Conservation (phyloP, 2,888 invertebrate species). For the Augochlorella aurata region DNA sequence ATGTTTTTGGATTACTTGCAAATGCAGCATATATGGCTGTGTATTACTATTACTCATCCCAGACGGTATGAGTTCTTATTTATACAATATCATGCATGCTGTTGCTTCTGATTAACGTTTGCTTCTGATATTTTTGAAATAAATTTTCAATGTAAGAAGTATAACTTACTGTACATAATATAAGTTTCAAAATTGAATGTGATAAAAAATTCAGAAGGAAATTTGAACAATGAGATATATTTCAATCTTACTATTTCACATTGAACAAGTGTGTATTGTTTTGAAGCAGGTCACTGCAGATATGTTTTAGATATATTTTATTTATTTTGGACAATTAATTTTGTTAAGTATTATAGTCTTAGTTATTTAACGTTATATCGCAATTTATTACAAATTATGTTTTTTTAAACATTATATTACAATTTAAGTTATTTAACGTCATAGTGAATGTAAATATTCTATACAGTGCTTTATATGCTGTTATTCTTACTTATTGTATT, state of each 20-base stretch:
- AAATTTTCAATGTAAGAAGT: no score
- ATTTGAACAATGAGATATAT: no score
- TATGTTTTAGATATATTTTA: no score
- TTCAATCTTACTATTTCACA: no score
- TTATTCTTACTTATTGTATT: not conserved
- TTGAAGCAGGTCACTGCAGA: no score
- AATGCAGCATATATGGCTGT: slow-evolving; percentile 87
- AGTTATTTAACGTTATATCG: not conserved
- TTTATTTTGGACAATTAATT: not conserved
- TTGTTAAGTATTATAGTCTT: not conserved
- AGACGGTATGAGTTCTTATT: slow-evolving; percentile 75
- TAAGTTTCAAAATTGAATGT: no score
- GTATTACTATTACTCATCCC: slow-evolving; percentile 86
- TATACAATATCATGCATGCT: slow-evolving; percentile 7
- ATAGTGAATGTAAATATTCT: not conserved
- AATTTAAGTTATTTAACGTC: not conserved
- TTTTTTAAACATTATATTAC: no score
- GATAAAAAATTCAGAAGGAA: no score
- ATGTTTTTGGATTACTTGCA: slow-evolving; percentile 88
- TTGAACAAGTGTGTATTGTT: no score
- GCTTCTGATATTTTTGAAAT: not conserved
- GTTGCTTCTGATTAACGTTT: not conserved
- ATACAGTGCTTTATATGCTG: not conserved
- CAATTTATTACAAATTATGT: no score
- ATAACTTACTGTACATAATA: no score